phyloP scores from a whole-genome alignment of 2,888 invertebrate species.

The Drosophila putrida region DNA sequence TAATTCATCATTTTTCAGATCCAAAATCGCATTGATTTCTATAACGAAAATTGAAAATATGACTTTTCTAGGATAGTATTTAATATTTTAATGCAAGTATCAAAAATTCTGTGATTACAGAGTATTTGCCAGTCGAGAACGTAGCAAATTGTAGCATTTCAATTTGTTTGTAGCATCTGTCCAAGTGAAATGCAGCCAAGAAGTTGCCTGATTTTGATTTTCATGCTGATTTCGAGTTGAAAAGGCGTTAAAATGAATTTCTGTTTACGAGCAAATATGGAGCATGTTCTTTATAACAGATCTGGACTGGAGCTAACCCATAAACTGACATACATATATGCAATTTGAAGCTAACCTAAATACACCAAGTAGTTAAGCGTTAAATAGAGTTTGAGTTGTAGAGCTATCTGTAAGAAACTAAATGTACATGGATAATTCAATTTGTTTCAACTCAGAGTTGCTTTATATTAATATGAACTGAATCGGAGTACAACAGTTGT shows the following conservation, averaged over 20 bases:
- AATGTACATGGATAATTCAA: no score
- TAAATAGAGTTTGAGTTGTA: neutral
- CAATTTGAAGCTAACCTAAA: neutral
- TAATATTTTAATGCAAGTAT: no score
- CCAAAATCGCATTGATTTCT: no score
- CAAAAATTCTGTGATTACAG: neutral
- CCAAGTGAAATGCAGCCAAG: slow-evolving; percentile 25
- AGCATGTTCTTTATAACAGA: neutral
- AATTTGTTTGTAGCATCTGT: slow-evolving; percentile 21
- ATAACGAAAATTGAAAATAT: no score
- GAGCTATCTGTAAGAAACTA: neutral
- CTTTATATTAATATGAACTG: no score
- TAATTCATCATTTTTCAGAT: no score
- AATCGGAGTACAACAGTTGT: neutral
- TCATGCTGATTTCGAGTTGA: slow-evolving; percentile 19
- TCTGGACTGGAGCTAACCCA: neutral
- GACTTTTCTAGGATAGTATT: no score
- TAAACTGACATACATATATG: neutral
- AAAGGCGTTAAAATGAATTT: slow-evolving; percentile 10
- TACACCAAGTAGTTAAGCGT: neutral
- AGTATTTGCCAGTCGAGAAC: neutral
- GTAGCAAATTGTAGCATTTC: neutral
- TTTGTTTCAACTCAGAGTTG: no score
- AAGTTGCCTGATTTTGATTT: slow-evolving; percentile 37
- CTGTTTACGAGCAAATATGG: slow-evolving; percentile 4